Conservation (phyloP, 2,113 vertebrate genomes). For the Albula glossodonta region DNA sequence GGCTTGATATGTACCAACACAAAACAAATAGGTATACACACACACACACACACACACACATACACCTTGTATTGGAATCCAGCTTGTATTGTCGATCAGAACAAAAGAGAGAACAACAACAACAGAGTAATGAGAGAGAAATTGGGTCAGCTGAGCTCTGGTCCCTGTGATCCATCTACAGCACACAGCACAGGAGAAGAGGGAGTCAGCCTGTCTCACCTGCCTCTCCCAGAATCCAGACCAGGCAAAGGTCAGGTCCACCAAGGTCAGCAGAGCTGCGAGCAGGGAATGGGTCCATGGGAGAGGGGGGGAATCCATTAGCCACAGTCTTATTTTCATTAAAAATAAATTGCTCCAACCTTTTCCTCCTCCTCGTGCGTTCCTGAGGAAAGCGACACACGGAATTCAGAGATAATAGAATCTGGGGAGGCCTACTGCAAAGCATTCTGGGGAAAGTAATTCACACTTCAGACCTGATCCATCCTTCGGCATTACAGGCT, state of each 20-base stretch:
- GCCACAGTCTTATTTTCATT: not conserved
- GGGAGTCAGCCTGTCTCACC: not conserved
- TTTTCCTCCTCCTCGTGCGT: not conserved
- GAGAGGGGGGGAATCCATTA: not conserved
- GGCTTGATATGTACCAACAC: too few species aligned
- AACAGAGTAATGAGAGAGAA: too few species aligned
- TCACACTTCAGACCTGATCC: not conserved
- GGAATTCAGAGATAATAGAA: not conserved
- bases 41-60: too few species aligned
- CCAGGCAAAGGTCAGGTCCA: not conserved
- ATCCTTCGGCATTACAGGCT: not conserved
- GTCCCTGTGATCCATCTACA: too few species aligned
- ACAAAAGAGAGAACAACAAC: too few species aligned
- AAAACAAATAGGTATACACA: too few species aligned
- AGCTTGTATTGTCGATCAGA: too few species aligned
- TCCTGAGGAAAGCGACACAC: not conserved
- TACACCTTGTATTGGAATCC: too few species aligned
- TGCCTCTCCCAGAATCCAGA: not conserved
- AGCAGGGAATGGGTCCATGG: not conserved
- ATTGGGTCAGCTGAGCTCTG: too few species aligned
- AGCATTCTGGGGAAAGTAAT: not conserved
- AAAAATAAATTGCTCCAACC: not conserved
- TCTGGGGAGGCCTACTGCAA: not conserved
- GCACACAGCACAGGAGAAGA: not conserved
- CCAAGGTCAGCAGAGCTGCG: not conserved